These are phyloP conservation scores for Mareca strepera DNA, from an alignment of 2,797 vertebrate genomes.

Conservation along the genomic window DNA sequence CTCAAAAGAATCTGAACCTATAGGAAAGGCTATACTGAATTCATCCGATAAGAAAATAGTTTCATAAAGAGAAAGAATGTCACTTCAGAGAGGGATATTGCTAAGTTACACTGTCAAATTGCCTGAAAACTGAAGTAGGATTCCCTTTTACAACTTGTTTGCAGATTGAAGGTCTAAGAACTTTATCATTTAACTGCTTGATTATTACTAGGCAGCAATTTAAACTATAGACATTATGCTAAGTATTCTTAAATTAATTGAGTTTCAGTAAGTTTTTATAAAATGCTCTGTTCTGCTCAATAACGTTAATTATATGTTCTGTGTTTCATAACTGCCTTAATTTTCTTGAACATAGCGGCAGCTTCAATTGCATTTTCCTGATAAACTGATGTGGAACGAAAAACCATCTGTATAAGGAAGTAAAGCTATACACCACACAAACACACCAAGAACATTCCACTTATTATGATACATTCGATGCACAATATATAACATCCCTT, in stretches of 20 bases:
- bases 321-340: slow-evolving; percentile 68
- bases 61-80: background rate
- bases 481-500: background rate
- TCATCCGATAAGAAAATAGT: background rate
- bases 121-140: slow-evolving; percentile 48
- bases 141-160: slow-evolving; percentile 60
- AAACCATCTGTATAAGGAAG: slow-evolving; percentile 38
- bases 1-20: background rate
- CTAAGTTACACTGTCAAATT: slow-evolving; percentile 6
- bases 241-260: slow-evolving; percentile 74
- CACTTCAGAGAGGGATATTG: background rate
- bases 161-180: slow-evolving; percentile 73
- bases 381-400: slow-evolving; percentile 54
- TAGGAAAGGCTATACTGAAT: background rate
- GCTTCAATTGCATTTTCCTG: slow-evolving; percentile 65
- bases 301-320: slow-evolving; percentile 72
- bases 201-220: slow-evolving; percentile 71
- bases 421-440: background rate
- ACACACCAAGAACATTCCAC: background rate
- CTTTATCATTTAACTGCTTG: slow-evolving; percentile 71
- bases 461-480: background rate
- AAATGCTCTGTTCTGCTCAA: slow-evolving; percentile 74
- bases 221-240: slow-evolving; percentile 65
- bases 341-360: slow-evolving; percentile 68
- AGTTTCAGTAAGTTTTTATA: slow-evolving; percentile 75